Conservation (phyloP, 2,113 vertebrate genomes). For the Periophthalmodon schlosseri region DNA sequence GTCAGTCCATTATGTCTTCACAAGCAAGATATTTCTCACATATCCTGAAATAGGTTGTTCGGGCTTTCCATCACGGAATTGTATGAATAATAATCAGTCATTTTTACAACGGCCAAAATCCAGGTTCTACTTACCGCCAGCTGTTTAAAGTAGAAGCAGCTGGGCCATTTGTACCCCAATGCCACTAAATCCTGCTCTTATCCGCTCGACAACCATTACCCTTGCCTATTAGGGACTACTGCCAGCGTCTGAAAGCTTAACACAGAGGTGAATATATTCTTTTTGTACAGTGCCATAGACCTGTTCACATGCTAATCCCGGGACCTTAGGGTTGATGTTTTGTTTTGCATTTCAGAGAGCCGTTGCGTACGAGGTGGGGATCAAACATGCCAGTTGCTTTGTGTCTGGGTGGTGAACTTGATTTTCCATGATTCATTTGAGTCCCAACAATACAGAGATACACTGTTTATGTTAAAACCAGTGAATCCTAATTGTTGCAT, state of each 20-base stretch:
- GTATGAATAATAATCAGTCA: conserved; percentile 15
- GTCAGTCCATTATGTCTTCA: background rate
- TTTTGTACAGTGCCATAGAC: background rate
- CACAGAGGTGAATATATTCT: conserved; percentile 8
- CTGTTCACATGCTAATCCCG: conserved; percentile 8
- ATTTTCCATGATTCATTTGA: conserved; percentile 14
- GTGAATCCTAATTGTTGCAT: background rate
- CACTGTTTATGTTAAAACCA: background rate
- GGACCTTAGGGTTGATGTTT: background rate
- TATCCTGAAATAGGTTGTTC: conserved; percentile 16
- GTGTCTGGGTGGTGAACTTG: background rate
- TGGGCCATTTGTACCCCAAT: conserved; percentile 40
- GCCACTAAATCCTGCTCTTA: conserved; percentile 29
- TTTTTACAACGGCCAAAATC: conserved; percentile 20
- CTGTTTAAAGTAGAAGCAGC: conserved; percentile 32
- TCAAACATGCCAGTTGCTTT: conserved; percentile 22
- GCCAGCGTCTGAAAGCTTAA: conserved; percentile 15
- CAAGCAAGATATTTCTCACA: background rate
- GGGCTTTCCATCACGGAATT: conserved; percentile 17
- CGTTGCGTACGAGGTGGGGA: background rate
- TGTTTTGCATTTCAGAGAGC: conserved; percentile 20
- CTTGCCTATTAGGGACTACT: conserved; percentile 24
- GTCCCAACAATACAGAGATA: conserved; percentile 6
- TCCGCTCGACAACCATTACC: conserved; percentile 48
- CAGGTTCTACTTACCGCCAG: conserved; percentile 21